A percentile compares a stretch with the other conserved stretches of the same genome.
These are phyloP conservation scores for Oegoconia quadripuncta DNA, from an alignment of 2,888 invertebrate species.

Conservation along the genomic window DNA sequence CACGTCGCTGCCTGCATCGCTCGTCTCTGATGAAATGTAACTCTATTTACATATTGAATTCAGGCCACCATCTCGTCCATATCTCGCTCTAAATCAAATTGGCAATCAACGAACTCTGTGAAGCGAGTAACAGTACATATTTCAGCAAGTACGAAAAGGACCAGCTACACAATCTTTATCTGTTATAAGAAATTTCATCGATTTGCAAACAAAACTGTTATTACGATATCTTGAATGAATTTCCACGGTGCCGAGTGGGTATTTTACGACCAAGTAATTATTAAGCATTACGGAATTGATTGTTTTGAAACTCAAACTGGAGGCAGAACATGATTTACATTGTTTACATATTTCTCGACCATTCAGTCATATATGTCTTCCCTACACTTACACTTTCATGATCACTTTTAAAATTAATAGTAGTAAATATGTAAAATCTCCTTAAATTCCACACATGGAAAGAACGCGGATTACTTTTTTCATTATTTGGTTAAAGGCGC, in stretches of 20 bases:
- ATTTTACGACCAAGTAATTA: constrained; percentile 22
- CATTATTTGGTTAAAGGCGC: no score
- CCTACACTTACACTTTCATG: no score
- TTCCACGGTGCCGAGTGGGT: constrained; percentile 28
- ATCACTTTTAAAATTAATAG: no score
- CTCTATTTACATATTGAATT: constrained; percentile 44
- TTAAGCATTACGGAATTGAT: constrained; percentile 23
- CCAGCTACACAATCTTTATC: constrained; percentile 23
- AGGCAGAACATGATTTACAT: constrained; percentile 7
- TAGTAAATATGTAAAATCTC: no score
- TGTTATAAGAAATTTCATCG: constrained; percentile 22
- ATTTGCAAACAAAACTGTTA: constrained; percentile 8
- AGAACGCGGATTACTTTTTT: no score
- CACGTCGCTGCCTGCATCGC: constrained; percentile 33
- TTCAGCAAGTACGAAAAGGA: constrained; percentile 19
- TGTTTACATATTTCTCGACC: background rate
- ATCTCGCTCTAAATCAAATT: constrained; percentile 38
- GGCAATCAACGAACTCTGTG: constrained; percentile 42
- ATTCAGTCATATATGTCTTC: background rate
- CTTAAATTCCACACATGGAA: no score
- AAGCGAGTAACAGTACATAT: constrained; percentile 33
- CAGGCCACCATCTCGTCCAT: constrained; percentile 30
- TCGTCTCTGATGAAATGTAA: constrained; percentile 32
- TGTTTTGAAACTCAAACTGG: constrained; percentile 6
- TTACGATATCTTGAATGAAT: constrained; percentile 22